Base-by-base conservation (phyloP, 2,113 vertebrate genomes). In the Ochotona curzoniae region DNA sequence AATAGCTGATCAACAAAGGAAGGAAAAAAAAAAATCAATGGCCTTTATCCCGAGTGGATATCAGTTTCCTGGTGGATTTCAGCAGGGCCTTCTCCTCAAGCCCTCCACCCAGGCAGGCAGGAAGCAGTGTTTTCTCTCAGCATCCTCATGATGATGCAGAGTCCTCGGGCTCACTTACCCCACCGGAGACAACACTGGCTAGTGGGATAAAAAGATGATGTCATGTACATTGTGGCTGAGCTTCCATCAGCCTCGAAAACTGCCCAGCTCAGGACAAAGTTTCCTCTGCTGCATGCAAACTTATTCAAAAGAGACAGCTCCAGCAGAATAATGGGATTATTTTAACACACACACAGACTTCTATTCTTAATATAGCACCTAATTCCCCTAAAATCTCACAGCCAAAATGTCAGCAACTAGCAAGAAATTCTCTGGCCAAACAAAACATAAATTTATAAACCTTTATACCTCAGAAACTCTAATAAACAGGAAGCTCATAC, bases 241-340 rank as follows among this genome's bases (percentile, higher is more conserved):
- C 95, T 90, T 91, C 88, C 79, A 83, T 38, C 71, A 54, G 96
- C 81, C 95, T 93, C 91, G 86, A 67, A 91, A 97, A 97, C 81
- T 76, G 94, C 91, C 97, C 94, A 75, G 85, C 95, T 97, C 89
- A 92, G 94, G 95, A 93, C 89, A 94, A 97, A 95, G 92, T 96
- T 97, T 92, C 85, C 90, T 90, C 87, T 81, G 74, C 84, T 78
- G 73, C 79, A 86, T 26, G 51, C 82, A 86, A 44, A 96, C 78
- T 94, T 81, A 83, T 81, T 91, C 93, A 95, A 89, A 91, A 92
- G 73, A 75, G 89, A 60, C 32, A 91, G 75, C 44, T 70, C 78
- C 78, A 6, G n/a, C 12, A 66, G 8, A 81, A 49, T 74, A 63
- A 80, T 7, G 25, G 69, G 69, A 75, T 87, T 81, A 64, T 64